A percentile compares a stretch with the other conserved stretches of the same genome.
Evolutionary conservation across 2,888 invertebrate species (phyloP).

Genomic region (Nymphalis urticae): DNA sequence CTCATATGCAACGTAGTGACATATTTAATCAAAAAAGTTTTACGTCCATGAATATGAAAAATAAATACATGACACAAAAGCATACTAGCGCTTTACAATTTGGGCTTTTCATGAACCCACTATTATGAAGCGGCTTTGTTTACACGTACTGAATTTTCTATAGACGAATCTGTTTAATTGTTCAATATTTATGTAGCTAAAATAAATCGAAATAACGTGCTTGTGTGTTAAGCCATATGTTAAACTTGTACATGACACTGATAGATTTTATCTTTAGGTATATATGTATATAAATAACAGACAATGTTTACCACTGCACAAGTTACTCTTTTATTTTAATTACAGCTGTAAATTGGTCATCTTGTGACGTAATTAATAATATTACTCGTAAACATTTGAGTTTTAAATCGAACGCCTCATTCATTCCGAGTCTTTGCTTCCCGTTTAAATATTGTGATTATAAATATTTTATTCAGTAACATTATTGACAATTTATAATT

Average conservation of each 20-base stretch:
- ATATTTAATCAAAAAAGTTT: conserved; percentile 11
- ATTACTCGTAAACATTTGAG: too few relatives aligned
- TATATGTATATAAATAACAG: too few relatives aligned
- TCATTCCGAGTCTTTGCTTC: too few relatives aligned
- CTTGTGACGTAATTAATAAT: too few relatives aligned
- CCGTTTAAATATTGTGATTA: too few relatives aligned
- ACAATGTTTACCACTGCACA: too few relatives aligned
- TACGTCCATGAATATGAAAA: background rate
- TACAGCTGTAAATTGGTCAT: too few relatives aligned
- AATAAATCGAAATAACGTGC: background rate
- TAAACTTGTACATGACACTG: background rate
- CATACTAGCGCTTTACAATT: conserved; percentile 9
- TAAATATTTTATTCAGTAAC: too few relatives aligned
- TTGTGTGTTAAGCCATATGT: background rate
- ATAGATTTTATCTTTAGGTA: too few relatives aligned
- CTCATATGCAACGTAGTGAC: background rate
- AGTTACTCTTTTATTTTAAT: too few relatives aligned
- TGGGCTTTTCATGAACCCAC: conserved; percentile 7
- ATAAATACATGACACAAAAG: conserved; percentile 5
- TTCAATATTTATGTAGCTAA: background rate
- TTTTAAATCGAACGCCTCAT: too few relatives aligned
- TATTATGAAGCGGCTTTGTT: conserved; percentile 22
- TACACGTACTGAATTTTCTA: background rate
- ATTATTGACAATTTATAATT: too few relatives aligned
- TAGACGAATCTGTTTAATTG: background rate